phyloP scores from a whole-genome alignment of 2,888 invertebrate genomes.

The Scaptodrosophila latifasciaeformis region DNA sequence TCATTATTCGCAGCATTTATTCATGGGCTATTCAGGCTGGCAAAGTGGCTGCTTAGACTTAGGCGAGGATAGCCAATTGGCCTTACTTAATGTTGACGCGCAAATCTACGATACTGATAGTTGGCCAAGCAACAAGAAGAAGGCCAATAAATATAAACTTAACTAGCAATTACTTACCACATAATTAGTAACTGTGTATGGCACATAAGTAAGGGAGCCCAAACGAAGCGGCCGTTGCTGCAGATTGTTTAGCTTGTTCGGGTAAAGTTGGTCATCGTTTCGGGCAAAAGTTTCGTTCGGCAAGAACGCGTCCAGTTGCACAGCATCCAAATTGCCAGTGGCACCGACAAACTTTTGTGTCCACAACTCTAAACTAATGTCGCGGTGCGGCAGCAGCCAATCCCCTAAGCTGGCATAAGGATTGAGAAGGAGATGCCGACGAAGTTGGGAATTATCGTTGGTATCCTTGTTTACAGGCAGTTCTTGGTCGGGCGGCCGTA shows the following conservation, averaged over 20 bases:
- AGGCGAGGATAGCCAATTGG: conserved; percentile 53
- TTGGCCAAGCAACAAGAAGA: conserved; percentile 20
- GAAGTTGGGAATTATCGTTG: no score
- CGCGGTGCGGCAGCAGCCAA: conserved; percentile 37
- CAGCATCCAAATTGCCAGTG: conserved; percentile 69
- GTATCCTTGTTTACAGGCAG: conserved; percentile 2
- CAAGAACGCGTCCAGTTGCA: conserved; percentile 69
- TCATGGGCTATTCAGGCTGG: conserved; percentile 50
- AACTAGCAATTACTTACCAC: conserved; percentile 72
- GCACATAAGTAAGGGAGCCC: conserved; percentile 72
- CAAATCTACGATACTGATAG: conserved; percentile 51
- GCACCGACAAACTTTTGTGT: conserved; percentile 73
- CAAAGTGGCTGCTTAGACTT: conserved; percentile 27
- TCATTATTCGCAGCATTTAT: conserved; percentile 50
- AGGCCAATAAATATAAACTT: conserved; percentile 67
- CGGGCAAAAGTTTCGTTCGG: conserved; percentile 66
- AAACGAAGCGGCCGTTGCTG: conserved; percentile 65
- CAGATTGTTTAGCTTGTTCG: conserved; percentile 72
- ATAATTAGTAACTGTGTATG: conserved; percentile 72
- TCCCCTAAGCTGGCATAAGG: neutral
- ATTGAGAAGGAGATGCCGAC: conserved; percentile 22
- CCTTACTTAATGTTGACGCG: conserved; percentile 62
- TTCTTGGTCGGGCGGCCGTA: conserved; percentile 48
- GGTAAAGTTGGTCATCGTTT: conserved; percentile 65
- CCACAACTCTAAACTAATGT: conserved; percentile 72